phyloP scores from a whole-genome alignment of 1,140 invertebrate species.

The Pteromalus puparum region DNA sequence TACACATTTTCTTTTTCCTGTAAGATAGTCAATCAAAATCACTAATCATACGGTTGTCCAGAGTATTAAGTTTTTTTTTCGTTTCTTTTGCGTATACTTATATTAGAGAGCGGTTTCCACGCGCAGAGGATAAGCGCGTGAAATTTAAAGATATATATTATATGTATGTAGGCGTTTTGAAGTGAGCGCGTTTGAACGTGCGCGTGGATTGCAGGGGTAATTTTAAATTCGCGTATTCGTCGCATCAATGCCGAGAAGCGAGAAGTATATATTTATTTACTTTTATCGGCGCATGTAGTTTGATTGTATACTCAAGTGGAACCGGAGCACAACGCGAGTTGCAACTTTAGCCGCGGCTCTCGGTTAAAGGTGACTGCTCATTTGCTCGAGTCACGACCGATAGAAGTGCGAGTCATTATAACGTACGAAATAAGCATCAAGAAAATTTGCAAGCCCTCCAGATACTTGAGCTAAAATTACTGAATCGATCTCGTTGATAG shows the following conservation, averaged over 20 bases:
- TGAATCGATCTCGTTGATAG: conserved; percentile 29
- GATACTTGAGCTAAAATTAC: neutral
- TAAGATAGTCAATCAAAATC: conserved; percentile 51
- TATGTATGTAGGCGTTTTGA: neutral
- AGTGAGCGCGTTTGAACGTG: conserved; percentile 18
- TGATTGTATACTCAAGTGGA: conserved; percentile 42
- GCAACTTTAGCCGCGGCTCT: conserved; percentile 25
- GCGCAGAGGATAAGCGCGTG: neutral
- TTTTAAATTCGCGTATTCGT: conserved; percentile 40
- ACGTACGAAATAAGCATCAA: neutral
- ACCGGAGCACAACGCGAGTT: conserved; percentile 23
- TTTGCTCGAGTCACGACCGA: neutral
- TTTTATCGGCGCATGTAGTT: conserved; percentile 22
- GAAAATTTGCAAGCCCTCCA: too few relatives aligned
- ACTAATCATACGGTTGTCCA: conserved; percentile 20
- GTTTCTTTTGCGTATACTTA: conserved; percentile 24
- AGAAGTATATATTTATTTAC: conserved; percentile 47
- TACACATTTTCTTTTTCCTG: conserved; percentile 27
- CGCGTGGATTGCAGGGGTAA: conserved; percentile 36
- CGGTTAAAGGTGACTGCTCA: conserved; percentile 7
- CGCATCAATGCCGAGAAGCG: conserved; percentile 50
- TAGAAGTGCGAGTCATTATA: neutral
- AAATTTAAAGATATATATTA: conserved; percentile 30
- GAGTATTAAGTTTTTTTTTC: conserved; percentile 47
- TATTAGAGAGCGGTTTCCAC: neutral